These are phyloP conservation scores for Tachina fera DNA, from an alignment of 2,888 invertebrate species.

Conservation along the genomic window DNA sequence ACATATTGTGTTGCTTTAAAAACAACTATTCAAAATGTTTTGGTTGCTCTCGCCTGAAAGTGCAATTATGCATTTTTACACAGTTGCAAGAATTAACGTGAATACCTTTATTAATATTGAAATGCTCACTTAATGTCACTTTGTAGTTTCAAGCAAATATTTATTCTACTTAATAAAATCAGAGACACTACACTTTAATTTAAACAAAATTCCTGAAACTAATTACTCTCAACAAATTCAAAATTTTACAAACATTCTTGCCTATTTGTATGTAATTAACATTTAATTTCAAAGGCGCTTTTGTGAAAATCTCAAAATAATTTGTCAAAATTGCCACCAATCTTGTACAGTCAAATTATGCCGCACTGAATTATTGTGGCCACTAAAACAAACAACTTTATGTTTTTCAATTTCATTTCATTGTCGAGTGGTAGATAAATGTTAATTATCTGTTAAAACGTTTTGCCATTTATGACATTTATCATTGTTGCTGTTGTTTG, in stretches of 20 bases:
- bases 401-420: slow-evolving; percentile 38
- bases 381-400: slow-evolving; percentile 54
- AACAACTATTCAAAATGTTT: no score
- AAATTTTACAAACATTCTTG: slow-evolving; percentile 8
- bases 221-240: no score
- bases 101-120: no score
- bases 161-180: background rate
- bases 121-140: background rate
- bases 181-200: background rate
- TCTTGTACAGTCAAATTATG: slow-evolving; percentile 52
- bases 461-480: slow-evolving; percentile 65
- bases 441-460: slow-evolving; percentile 62
- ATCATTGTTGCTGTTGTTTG: slow-evolving; percentile 38
- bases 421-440: slow-evolving; percentile 40
- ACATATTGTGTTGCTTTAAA: no score
- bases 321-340: slow-evolving; percentile 62
- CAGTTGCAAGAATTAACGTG: no score
- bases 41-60: no score
- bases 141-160: background rate
- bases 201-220: background rate
- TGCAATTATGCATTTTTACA: no score
- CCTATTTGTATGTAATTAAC: background rate
- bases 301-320: slow-evolving; percentile 52
- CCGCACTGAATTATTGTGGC: slow-evolving; percentile 38
- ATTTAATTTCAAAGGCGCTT: slow-evolving; percentile 13